These are phyloP conservation scores for Pao palembangensis DNA, from an alignment of 2,113 vertebrate genomes.

Conservation along the genomic window DNA sequence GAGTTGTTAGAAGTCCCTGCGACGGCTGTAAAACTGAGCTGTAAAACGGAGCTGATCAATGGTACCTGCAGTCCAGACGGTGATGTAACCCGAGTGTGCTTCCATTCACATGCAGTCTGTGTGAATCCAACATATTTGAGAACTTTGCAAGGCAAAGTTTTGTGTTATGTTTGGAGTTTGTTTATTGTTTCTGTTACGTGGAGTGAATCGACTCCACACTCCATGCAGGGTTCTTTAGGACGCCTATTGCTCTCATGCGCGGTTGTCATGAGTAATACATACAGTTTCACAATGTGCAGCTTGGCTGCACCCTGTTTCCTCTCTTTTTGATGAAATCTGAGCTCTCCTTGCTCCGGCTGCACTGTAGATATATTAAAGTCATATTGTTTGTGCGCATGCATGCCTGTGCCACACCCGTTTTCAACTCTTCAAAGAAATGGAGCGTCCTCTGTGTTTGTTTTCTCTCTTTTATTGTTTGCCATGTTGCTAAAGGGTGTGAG, in stretches of 20 bases:
- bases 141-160: neutral
- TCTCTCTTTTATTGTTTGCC: conserved; percentile 44
- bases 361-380: conserved; percentile 14
- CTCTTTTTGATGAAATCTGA: conserved; percentile 25
- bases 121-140: too few relatives aligned
- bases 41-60: too few relatives aligned
- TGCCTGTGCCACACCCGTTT: conserved; percentile 58
- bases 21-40: neutral
- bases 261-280: conserved; percentile 16
- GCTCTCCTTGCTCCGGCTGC: conserved; percentile 33
- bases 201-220: neutral
- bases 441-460: conserved; percentile 52
- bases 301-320: conserved; percentile 9
- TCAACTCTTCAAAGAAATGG: conserved; percentile 33
- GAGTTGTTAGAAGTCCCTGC: too few relatives aligned
- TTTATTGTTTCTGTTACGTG: neutral
- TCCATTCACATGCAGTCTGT: too few relatives aligned
- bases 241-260: conserved; percentile 24
- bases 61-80: conserved; percentile 10
- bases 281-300: too few relatives aligned
- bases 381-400: neutral
- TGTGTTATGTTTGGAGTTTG: neutral
- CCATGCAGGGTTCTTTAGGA: conserved; percentile 13
- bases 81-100: neutral
- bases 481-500: conserved; percentile 29